These are phyloP conservation scores for Drosophila koepferae DNA, from an alignment of 2,888 invertebrate genomes.

Conservation along the genomic window DNA sequence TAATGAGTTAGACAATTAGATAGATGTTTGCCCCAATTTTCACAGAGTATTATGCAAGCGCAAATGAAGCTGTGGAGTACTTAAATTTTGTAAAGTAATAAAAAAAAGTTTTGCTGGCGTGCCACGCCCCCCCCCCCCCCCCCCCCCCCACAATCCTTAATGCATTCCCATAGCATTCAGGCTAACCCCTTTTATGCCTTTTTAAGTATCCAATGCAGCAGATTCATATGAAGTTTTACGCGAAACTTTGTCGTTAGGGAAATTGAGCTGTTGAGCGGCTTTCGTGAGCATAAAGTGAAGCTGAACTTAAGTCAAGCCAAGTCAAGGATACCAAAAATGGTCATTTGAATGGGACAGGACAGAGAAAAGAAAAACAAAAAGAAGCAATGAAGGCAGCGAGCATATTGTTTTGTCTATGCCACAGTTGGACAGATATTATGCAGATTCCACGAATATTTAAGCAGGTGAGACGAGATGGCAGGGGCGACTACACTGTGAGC, in stretches of 20 bases:
- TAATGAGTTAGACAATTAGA: conserved; percentile 5
- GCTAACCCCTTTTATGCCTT: conserved; percentile 35
- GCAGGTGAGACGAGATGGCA: not conserved
- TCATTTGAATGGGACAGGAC: conserved; percentile 14
- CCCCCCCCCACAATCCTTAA: not conserved
- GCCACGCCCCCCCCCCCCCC: not conserved
- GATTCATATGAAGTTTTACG: conserved; percentile 37
- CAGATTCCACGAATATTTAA: conserved; percentile 45
- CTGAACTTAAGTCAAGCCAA: conserved; percentile 33
- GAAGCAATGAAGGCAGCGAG: not conserved
- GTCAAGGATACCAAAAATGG: conserved; percentile 18
- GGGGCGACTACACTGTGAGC: not conserved
- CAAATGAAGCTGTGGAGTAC: conserved; percentile 32
- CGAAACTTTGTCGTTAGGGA: conserved; percentile 27
- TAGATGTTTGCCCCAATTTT: not conserved
- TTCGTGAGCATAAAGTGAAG: conserved; percentile 26
- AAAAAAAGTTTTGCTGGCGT: conserved; percentile 6
- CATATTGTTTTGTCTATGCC: conserved; percentile 28
- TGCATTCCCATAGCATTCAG: conserved; percentile 21
- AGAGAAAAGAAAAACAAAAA: not conserved
- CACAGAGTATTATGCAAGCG: not conserved
- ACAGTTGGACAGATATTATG: conserved; percentile 38
- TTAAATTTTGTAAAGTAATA: conserved; percentile 12
- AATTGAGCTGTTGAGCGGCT: conserved; percentile 56
- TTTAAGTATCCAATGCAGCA: not conserved